Conservation (phyloP, 37 sponge, comb jelly and placozoan species). For the Agelas oroides region DNA sequence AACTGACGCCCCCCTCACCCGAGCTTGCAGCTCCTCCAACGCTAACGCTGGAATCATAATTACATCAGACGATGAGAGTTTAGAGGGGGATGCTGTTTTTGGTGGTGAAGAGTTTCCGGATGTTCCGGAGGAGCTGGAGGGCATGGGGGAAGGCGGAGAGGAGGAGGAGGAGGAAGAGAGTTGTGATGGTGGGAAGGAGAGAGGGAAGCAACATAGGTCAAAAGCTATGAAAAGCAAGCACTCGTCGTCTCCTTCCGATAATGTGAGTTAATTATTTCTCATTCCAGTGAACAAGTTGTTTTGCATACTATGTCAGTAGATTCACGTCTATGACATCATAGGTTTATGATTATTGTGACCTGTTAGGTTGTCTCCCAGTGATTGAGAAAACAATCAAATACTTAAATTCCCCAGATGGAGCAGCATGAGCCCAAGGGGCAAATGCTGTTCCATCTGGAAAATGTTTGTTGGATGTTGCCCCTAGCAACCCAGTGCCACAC, state of each 20-base stretch:
- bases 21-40: conserved; percentile 28
- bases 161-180: conserved; percentile 11
- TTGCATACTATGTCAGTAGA: too few species aligned
- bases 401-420: too few species aligned
- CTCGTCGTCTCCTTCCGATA: conserved; percentile 5
- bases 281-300: too few species aligned
- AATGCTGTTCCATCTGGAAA: too few species aligned
- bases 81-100: conserved; percentile 16
- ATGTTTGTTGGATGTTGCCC: too few species aligned
- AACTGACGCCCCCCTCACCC: conserved; percentile 20
- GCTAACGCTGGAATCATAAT: not conserved
- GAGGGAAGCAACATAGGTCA: not conserved
- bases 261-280: too few species aligned
- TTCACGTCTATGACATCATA: not conserved
- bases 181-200: not conserved
- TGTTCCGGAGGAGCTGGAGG: not conserved
- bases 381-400: too few species aligned
- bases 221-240: conserved; percentile 1
- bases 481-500: too few species aligned
- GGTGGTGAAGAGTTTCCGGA: conserved; percentile 7
- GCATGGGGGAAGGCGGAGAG: not conserved
- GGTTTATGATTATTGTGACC: not conserved
- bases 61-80: conserved; percentile 52
- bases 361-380: too few species aligned
- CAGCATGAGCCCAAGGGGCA: too few species aligned